Conservation (phyloP, 2,113 vertebrate species). For the Pseudolaguvia tuberculata region DNA sequence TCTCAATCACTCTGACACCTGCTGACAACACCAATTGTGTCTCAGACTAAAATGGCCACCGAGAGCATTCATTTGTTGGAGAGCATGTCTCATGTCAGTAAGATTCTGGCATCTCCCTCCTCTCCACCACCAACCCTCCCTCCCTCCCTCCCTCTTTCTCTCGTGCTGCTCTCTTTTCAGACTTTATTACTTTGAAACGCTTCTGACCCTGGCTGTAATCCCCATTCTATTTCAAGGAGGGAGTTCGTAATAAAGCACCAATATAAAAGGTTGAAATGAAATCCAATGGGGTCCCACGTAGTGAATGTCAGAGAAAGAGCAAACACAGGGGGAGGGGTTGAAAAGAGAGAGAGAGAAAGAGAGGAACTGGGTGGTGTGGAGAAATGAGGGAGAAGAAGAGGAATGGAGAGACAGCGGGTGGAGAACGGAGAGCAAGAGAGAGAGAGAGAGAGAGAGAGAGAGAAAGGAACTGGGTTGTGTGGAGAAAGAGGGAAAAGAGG, state of each 20-base stretch:
- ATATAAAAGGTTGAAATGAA: slow-evolving; percentile 72
- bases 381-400: slow-evolving; percentile 49
- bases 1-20: slow-evolving; percentile 32
- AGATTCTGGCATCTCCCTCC: slow-evolving; percentile 46
- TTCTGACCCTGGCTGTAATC: slow-evolving; percentile 44
- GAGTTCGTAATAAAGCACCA: slow-evolving; percentile 63
- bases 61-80: slow-evolving; percentile 41
- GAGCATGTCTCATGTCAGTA: slow-evolving; percentile 38
- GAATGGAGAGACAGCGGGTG: slow-evolving; percentile 61
- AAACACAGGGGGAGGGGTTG: slow-evolving; percentile 28
- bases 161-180: slow-evolving; percentile 27
- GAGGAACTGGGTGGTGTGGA: slow-evolving; percentile 51
- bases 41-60: slow-evolving; percentile 40
- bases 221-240: slow-evolving; percentile 56
- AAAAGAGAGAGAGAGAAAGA: slow-evolving; percentile 28
- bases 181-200: slow-evolving; percentile 60
- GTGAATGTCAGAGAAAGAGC: slow-evolving; percentile 72
- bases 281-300: slow-evolving; percentile 68
- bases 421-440: too few species aligned
- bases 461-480: too few species aligned
- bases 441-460: too few species aligned
- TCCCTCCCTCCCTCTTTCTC: slow-evolving; percentile 18
- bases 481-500: too few species aligned
- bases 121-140: neutral
- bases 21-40: slow-evolving; percentile 35